Percentiles rank a stretch among this genome's conserved stretches.
These are phyloP conservation scores for Oreonectes daqikongensis DNA, from an alignment of 2,797 vertebrate species.

Conservation along the genomic window DNA sequence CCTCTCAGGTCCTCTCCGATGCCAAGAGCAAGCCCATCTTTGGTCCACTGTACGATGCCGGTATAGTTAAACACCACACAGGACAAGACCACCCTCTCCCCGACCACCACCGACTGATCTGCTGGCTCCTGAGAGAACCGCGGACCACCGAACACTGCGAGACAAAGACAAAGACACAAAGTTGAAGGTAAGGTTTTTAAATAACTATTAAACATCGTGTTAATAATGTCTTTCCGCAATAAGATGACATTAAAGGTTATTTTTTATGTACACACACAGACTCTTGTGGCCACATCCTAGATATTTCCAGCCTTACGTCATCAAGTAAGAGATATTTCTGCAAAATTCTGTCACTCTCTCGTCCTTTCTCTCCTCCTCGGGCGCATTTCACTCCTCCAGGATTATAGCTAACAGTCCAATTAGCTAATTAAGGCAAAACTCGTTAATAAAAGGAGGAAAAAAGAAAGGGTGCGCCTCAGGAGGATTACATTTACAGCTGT, in stretches of 20 bases:
- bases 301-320: constrained; percentile 15
- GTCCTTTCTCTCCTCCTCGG: constrained; percentile 21
- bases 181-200: background rate
- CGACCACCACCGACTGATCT: constrained; percentile 92
- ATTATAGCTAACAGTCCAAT: constrained; percentile 76
- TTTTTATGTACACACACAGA: background rate
- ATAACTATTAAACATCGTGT: background rate
- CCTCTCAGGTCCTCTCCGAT: constrained; percentile 90
- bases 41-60: constrained; percentile 97
- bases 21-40: constrained; percentile 91
- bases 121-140: constrained; percentile 92
- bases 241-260: background rate
- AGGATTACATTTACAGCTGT: constrained; percentile 17
- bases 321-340: background rate
- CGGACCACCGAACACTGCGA: constrained; percentile 76
- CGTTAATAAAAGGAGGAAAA: constrained; percentile 64
- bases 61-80: constrained; percentile 94
- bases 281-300: background rate
- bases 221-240: background rate
- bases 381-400: constrained; percentile 62
- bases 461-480: constrained; percentile 24
- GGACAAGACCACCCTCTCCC: constrained; percentile 85
- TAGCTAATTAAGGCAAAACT: constrained; percentile 75
- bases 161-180: constrained; percentile 42
- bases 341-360: constrained; percentile 21